These are phyloP conservation scores for Phorcus lineatus DNA, from an alignment of 2,888 invertebrate genomes.

Conservation along the genomic window DNA sequence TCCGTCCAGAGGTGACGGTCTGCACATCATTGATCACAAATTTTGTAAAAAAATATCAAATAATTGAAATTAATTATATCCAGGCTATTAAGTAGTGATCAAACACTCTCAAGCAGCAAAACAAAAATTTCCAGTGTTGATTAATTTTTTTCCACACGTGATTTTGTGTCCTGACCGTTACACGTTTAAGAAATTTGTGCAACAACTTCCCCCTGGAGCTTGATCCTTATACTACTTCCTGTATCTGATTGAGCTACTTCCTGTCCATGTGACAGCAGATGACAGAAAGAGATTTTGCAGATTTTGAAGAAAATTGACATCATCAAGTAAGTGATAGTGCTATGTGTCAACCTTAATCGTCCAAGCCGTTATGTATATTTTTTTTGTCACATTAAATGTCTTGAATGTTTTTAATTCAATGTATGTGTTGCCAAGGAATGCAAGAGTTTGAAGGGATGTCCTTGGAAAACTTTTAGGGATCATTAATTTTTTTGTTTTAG, in stretches of 20 bases:
- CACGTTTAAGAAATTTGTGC: not conserved
- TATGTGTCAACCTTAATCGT: not conserved
- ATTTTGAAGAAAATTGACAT: not conserved
- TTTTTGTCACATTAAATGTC: not conserved
- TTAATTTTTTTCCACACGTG: not conserved
- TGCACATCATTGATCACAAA: not conserved
- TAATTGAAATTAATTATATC: not conserved
- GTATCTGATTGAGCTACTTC: no score
- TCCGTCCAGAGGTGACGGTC: not conserved
- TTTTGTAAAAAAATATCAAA: not conserved
- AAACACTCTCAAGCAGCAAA: not conserved
- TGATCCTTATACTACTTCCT: not conserved
- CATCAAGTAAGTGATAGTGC: not conserved
- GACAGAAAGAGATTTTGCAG: not conserved
- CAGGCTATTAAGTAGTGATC: not conserved
- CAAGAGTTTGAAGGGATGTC: not conserved
- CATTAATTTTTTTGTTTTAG: not conserved
- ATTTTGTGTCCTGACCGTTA: conserved; percentile 1
- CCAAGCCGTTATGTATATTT: not conserved
- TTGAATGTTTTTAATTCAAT: not conserved
- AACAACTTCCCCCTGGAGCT: not conserved
- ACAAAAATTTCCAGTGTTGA: not conserved
- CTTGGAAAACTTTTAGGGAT: not conserved
- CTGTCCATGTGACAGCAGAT: no score
- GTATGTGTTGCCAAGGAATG: not conserved